A percentile compares a stretch with the other conserved stretches of the same genome.
phyloP scores from a whole-genome alignment of 2,797 vertebrate species.

The Rhinogobio ventralis region DNA sequence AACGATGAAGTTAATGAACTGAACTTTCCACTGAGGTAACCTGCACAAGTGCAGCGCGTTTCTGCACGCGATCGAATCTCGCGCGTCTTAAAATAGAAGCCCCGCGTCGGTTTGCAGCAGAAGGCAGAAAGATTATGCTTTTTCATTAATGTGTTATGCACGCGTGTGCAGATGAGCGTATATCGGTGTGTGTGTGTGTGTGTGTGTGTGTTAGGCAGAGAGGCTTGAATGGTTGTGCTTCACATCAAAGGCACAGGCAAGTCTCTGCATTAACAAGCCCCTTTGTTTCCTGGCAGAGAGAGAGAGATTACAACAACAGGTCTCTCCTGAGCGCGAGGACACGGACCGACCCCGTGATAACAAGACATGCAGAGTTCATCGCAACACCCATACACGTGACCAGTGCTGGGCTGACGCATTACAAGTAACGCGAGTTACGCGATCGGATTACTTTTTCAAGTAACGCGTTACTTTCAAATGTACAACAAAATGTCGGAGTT shows the following conservation, averaged over 20 bases:
- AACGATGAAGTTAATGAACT: constrained; percentile 9
- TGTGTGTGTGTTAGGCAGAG: constrained; percentile 73
- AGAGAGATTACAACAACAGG: constrained; percentile 81
- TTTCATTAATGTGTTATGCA: constrained; percentile 52
- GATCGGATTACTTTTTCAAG: no score
- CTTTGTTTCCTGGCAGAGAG: constrained; percentile 88
- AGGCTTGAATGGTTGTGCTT: constrained; percentile 91
- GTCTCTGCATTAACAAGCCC: constrained; percentile 95
- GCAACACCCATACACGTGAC: no score
- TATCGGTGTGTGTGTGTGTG: constrained; percentile 2
- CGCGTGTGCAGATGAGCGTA: constrained; percentile 17
- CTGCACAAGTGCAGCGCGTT: constrained; percentile 52
- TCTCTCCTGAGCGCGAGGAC: constrained; percentile 71
- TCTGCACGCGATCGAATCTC: constrained; percentile 67
- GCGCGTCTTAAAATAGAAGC: constrained; percentile 69
- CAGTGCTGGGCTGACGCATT: no score
- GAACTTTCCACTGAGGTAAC: constrained; percentile 65
- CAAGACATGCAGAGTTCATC: neutral
- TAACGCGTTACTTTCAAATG: no score
- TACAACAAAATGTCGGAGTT: no score
- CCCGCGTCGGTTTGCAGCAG: constrained; percentile 47
- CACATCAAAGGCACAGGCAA: constrained; percentile 92
- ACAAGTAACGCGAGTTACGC: no score
- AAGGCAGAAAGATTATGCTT: constrained; percentile 40
- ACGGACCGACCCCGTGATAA: neutral